Base-by-base conservation (phyloP, 2,797 vertebrate genomes). In the Paramormyrops hopkinsi region DNA sequence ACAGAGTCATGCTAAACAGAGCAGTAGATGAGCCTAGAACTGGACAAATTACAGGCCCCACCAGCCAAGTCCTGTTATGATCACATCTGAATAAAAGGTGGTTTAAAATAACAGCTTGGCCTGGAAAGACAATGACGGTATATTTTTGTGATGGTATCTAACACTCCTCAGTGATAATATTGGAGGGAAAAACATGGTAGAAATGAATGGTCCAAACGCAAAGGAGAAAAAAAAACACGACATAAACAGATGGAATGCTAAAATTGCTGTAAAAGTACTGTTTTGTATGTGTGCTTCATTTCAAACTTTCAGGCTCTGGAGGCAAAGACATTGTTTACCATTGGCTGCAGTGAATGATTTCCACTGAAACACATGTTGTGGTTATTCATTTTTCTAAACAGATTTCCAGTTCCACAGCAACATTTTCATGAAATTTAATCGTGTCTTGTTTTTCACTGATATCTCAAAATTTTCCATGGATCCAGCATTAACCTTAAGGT, bases 91-190 rank as follows among this genome's bases (percentile, higher is more conserved):
- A 85, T 83, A 87, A 54, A 88, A 86, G 82, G 65, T 50, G 88
- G 56, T 59, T 89, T 88, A 90, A 90, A 88, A 73, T 82, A 90
- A 91, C 88, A 88, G 91, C 88, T 90, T 92, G 88, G 37, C 86
- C 88, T 88, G 76, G 88, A 90, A 54, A 90, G 88, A 87, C 73
- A 56, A 90, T 87, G 85, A 76, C 73, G 46, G 56, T 89, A 76
- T 90, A 90, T 91, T 89, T 88, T 46, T 91, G 69, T 86, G 86
- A 88, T 89, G 83, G 29, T 83, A 48, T 90, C 87, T 88, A 92
- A 87, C 37, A 83, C 88, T 82, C 8, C 76, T n/a, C 37, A 46
- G 82, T 29, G 19, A 85, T 25, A 50, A 50, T 51, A 51, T 2
- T 85, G 19, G 83, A 59, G 51, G 84, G 90, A 59, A 51, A 87